These are phyloP conservation scores for Eulemur albifrons DNA, from an alignment of 2,797 vertebrate genomes.

Conservation along the genomic window DNA sequence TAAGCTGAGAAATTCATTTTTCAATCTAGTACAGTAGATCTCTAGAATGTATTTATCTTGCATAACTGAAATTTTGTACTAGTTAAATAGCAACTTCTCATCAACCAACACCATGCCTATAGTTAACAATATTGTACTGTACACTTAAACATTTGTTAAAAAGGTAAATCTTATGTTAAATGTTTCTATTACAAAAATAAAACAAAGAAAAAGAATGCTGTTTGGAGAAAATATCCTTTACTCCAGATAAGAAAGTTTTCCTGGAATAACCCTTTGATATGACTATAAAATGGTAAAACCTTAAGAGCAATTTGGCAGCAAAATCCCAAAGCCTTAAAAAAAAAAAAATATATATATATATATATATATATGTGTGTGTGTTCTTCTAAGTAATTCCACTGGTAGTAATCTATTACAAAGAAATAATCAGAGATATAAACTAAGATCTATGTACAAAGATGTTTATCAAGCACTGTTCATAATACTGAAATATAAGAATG, in stretches of 20 bases:
- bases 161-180: background rate
- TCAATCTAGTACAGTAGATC: background rate
- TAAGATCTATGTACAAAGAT: background rate
- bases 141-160: background rate
- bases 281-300: background rate
- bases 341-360: too few relatives aligned
- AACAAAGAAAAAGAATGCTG: background rate
- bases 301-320: background rate
- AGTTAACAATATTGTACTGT: background rate
- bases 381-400: background rate
- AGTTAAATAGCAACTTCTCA: background rate
- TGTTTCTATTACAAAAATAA: background rate
- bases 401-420: background rate
- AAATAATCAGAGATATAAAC: background rate
- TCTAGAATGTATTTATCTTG: background rate
- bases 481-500: background rate
- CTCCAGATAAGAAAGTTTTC: background rate
- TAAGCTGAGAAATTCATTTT: background rate
- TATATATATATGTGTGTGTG: background rate
- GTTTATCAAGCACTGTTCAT: background rate
- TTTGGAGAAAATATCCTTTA: background rate
- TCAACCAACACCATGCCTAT: background rate
- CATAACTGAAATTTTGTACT: background rate
- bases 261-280: background rate
- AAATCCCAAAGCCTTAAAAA: background rate